Evolutionary conservation across 2,797 vertebrate genomes (phyloP).

Genomic region (Anguilla marmorata): DNA sequence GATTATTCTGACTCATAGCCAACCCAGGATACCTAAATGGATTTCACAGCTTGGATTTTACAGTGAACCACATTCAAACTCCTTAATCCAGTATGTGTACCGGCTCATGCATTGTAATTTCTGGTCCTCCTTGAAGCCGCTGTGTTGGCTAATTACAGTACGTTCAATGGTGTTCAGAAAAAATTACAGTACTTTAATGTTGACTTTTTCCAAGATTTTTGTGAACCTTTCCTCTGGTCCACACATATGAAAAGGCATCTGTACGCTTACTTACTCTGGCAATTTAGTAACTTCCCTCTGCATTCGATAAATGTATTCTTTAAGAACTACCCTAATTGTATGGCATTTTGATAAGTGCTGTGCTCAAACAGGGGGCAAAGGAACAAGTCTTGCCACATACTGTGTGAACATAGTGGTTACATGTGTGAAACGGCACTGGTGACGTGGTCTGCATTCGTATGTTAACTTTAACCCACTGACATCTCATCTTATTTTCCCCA

Average conservation of each 20-base stretch:
- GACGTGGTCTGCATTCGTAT: background rate
- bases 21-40: background rate
- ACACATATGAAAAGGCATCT: too few species aligned
- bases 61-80: background rate
- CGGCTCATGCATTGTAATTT: background rate
- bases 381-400: background rate
- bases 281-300: too few species aligned
- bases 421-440: background rate
- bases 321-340: too few species aligned
- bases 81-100: background rate
- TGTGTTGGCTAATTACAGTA: background rate
- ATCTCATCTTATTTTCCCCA: too few species aligned
- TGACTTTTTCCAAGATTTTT: too few species aligned
- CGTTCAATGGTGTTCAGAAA: background rate
- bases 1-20: background rate
- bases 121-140: background rate
- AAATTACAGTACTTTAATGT: too few species aligned
- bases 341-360: background rate
- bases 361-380: background rate
- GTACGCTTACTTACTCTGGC: too few species aligned
- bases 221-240: too few species aligned
- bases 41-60: background rate
- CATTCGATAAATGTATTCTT: too few species aligned
- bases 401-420: background rate
- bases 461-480: too few species aligned